Conservation (phyloP, 2,888 invertebrate genomes). For the Ennomos erosarius region DNA sequence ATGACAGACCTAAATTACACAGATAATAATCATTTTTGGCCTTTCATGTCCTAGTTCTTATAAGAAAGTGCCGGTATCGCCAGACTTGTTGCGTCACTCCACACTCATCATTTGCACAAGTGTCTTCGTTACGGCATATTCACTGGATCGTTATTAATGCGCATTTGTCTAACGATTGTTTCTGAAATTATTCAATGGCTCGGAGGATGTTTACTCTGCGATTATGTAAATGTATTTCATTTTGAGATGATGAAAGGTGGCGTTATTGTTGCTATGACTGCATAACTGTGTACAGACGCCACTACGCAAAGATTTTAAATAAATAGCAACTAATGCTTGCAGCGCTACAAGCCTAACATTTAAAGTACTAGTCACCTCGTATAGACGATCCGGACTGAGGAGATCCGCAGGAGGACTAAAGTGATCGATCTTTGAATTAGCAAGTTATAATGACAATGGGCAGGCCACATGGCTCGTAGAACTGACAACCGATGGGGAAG, state of each 20-base stretch:
- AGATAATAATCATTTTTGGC: background rate
- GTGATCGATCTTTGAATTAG: too few relatives aligned
- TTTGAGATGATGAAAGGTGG: constrained; percentile 19
- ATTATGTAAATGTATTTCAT: constrained; percentile 37
- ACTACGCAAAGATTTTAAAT: too few relatives aligned
- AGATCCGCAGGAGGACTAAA: too few relatives aligned
- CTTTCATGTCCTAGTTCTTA: background rate
- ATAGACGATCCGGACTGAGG: too few relatives aligned
- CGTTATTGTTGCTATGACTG: background rate
- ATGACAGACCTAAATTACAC: background rate
- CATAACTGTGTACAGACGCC: too few relatives aligned
- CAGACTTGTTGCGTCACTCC: constrained; percentile 11
- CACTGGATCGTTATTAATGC: constrained; percentile 57
- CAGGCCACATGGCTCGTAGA: too few relatives aligned
- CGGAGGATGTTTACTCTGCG: constrained; percentile 46
- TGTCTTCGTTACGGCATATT: constrained; percentile 60
- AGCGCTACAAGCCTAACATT: too few relatives aligned
- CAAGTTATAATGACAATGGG: too few relatives aligned
- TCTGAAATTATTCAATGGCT: constrained; percentile 43
- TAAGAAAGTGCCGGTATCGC: constrained; percentile 9
- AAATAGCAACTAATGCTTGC: too few relatives aligned
- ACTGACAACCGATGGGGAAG: too few relatives aligned
- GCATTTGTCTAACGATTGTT: constrained; percentile 48
- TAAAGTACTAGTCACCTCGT: too few relatives aligned
- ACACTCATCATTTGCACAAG: constrained; percentile 54